Evolutionary conservation across 2,888 invertebrate species (phyloP), one percentile per base, ranked within the genome.

Genomic region (Campoplex nolae): DNA sequence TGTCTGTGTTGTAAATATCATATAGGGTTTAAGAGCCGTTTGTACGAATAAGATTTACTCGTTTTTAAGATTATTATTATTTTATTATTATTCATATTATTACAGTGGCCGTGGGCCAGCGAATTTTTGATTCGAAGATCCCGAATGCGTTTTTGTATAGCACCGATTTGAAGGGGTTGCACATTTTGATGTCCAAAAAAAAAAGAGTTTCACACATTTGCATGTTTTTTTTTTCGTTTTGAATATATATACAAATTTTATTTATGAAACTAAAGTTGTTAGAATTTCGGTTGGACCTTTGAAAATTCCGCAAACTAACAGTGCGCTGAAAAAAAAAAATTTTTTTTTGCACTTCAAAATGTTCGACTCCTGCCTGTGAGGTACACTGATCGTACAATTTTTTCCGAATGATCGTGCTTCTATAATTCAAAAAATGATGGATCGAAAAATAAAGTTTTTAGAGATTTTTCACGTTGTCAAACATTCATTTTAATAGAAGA

Each of bases 21-120:
- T 62, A 67, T 71, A 83, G 54, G 45, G 74, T 84, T 84, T 81
- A 83, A 83, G 71, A 74, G 56, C 79, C 77, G 83, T 81, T 74
- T 73, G 71, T 85, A 80, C 73, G 81, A 83, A 58, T 84, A 88
- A 85, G 80, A 83, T 86, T 83, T 74, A 86, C 67, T 79, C 71
- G 80, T 83, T 83, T 67, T 82, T 78, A 85, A 77, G 70, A 58
- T 76, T 76, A 83, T 65, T 62, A 65, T 75, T 78, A 84, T 54
- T 45, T n/a, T 76, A 76, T 76, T 58, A 42, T 75, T 78, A 84
- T 54, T 45, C 62, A 71, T 68, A 84, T 82, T 77, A 82, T 78
- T 62, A 51, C 48, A 18, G 71, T 80, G 81, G 80, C 85, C 83
- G 68, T 74, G 83, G 79, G 80, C 42, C 45, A 73, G 68, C 16